phyloP scores from a whole-genome alignment of 92 coral and sea anemone genomes.

The Palythoa caribaeorum region DNA sequence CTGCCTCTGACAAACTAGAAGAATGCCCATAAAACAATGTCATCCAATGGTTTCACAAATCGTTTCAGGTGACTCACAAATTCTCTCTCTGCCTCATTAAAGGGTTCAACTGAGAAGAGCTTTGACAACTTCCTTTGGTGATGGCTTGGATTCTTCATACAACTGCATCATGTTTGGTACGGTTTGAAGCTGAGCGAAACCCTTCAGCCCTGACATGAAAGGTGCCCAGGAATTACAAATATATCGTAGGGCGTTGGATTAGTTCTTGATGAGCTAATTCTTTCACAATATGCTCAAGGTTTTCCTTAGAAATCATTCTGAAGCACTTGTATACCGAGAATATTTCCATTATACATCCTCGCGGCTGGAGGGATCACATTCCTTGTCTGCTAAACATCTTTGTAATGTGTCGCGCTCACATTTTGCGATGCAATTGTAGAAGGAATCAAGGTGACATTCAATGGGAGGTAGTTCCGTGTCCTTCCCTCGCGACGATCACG shows the following conservation, averaged over 20 bases:
- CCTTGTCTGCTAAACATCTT: slow-evolving; percentile 46
- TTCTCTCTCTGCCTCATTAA: slow-evolving; percentile 53
- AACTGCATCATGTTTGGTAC: slow-evolving; percentile 36
- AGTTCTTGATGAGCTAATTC: slow-evolving; percentile 66
- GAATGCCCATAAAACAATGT: slow-evolving; percentile 24
- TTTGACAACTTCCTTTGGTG: slow-evolving; percentile 47
- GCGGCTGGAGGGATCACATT: slow-evolving; percentile 47
- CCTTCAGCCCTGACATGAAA: slow-evolving; percentile 33
- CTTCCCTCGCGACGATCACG: too few species aligned
- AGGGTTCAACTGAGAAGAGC: slow-evolving; percentile 48
- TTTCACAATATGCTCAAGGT: slow-evolving; percentile 38
- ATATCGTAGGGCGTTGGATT: slow-evolving; percentile 60
- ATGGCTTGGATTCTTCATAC: slow-evolving; percentile 46
- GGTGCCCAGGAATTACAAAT: slow-evolving; percentile 64
- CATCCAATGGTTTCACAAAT: slow-evolving; percentile 53
- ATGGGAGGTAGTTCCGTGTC: slow-evolving; percentile 19
- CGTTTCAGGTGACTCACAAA: slow-evolving; percentile 50
- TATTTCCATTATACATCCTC: slow-evolving; percentile 56
- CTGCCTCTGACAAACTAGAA: slow-evolving; percentile 52
- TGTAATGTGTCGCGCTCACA: slow-evolving; percentile 54
- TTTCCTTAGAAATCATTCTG: slow-evolving; percentile 52
- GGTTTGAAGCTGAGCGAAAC: slow-evolving; percentile 29
- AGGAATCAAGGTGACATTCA: slow-evolving; percentile 40
- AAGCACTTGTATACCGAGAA: slow-evolving; percentile 54
- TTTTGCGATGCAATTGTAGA: slow-evolving; percentile 50